Evolutionary conservation across 2,113 vertebrate species (phyloP).

Genomic region (Catharus minimus): DNA sequence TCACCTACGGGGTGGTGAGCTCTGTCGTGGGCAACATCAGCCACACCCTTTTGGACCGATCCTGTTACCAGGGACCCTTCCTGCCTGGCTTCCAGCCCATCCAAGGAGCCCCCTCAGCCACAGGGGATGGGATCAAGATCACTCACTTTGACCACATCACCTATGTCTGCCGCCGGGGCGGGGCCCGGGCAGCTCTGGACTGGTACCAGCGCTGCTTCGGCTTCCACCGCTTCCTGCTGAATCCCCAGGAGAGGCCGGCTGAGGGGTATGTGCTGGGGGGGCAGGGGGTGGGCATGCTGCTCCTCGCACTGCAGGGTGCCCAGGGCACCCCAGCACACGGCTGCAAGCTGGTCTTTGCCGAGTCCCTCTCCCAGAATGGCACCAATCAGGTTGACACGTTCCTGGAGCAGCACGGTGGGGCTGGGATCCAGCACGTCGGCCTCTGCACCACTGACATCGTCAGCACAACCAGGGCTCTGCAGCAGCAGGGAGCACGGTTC

Average conservation of each 20-base stretch:
- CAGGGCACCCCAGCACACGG: not conserved
- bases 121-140: constrained; percentile 42
- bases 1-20: constrained; percentile 81
- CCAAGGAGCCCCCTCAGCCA: not conserved
- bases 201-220: constrained; percentile 89
- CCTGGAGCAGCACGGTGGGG: constrained; percentile 79
- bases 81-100: constrained; percentile 82
- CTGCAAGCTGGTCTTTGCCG: constrained; percentile 88
- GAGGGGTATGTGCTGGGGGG: constrained; percentile 71
- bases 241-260: constrained; percentile 65
- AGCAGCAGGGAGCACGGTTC: constrained; percentile 75
- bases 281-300: constrained; percentile 81
- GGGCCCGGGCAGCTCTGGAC: constrained; percentile 69
- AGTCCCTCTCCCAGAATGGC: constrained; percentile 78
- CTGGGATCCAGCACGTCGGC: constrained; percentile 90
- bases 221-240: constrained; percentile 85
- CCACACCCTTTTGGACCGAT: constrained; percentile 87
- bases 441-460: constrained; percentile 84
- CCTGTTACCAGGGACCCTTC: constrained; percentile 78
- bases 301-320: constrained; percentile 79
- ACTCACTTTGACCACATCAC: constrained; percentile 92
- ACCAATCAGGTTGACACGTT: constrained; percentile 90
- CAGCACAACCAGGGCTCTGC: constrained; percentile 69
- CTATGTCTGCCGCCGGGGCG: constrained; percentile 75
- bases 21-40: constrained; percentile 86